Conservation (phyloP, 2,113 vertebrate genomes). For the Pelecanus crispus region DNA sequence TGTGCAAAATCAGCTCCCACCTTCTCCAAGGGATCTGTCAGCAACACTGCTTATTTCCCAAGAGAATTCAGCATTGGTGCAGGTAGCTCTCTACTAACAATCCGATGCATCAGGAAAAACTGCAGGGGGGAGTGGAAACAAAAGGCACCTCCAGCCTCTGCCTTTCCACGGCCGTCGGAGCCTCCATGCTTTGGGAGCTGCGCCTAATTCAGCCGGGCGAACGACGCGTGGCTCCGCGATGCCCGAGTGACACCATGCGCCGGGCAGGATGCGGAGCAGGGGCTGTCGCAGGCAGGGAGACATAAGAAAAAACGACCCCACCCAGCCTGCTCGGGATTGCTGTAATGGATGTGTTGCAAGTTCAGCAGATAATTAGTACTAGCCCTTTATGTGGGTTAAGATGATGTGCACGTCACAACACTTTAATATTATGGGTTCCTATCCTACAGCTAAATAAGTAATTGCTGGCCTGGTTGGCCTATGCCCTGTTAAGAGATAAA, state of each 20-base stretch:
- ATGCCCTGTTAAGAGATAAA: background rate
- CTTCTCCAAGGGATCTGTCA: slow-evolving; percentile 14
- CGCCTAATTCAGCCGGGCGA: rapidly evolving
- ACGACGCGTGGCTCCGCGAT: rapidly evolving
- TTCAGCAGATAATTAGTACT: background rate
- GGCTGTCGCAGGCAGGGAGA: background rate
- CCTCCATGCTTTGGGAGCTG: rapidly evolving
- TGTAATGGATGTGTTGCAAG: background rate
- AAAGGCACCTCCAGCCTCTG: background rate
- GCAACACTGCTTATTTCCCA: background rate
- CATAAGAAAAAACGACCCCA: background rate
- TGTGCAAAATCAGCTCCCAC: slow-evolving; percentile 31
- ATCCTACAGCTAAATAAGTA: slow-evolving; percentile 1
- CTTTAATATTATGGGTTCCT: slow-evolving; percentile 14
- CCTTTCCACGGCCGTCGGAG: background rate
- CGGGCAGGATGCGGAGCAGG: rapidly evolving
- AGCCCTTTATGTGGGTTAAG: background rate
- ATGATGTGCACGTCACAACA: background rate
- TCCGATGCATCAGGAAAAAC: background rate
- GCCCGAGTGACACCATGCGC: background rate
- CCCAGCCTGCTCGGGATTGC: background rate
- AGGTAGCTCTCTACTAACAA: background rate
- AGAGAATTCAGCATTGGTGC: background rate
- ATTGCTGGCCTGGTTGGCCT: slow-evolving; percentile 8
- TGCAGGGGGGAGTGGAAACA: background rate